phyloP scores from a whole-genome alignment of 2,888 invertebrate genomes.

The Odontomyia ornata region DNA sequence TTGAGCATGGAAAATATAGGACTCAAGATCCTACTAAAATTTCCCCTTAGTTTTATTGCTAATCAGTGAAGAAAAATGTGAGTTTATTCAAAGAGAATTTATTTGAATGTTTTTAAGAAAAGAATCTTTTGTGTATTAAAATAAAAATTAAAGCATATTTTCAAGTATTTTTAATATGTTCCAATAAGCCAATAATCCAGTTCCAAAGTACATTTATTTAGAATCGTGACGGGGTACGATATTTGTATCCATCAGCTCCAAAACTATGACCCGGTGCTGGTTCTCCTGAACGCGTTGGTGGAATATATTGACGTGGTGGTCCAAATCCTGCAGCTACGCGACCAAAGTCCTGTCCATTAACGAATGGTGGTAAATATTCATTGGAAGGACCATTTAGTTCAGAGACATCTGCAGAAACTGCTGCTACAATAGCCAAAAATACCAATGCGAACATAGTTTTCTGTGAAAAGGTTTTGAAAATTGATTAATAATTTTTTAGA shows the following conservation, averaged over 20 bases:
- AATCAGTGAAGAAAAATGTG: no score
- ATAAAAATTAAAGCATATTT: no score
- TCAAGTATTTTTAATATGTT: no score
- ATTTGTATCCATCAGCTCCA: slow-evolving; percentile 31
- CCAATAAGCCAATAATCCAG: no score
- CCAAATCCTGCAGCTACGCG: slow-evolving; percentile 31
- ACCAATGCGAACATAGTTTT: slow-evolving; percentile 32
- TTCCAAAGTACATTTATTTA: not conserved
- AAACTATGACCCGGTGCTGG: slow-evolving; percentile 31
- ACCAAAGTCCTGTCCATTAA: slow-evolving; percentile 33
- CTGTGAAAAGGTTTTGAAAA: no score
- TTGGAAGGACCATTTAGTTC: slow-evolving; percentile 22
- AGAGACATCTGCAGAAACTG: not conserved
- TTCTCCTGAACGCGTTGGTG: slow-evolving; percentile 31
- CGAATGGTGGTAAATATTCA: slow-evolving; percentile 33
- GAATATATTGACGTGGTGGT: slow-evolving; percentile 39
- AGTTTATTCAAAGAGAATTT: no score
- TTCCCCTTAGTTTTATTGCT: no score
- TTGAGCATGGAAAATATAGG: no score
- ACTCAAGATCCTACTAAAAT: no score
- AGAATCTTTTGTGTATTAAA: no score
- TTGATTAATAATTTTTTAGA: no score
- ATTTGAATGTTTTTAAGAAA: no score
- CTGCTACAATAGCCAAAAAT: slow-evolving; percentile 2
- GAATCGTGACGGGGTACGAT: slow-evolving; percentile 19